These are phyloP conservation scores for Hippocampus comes DNA, from an alignment of 2,113 vertebrate genomes.

Conservation along the genomic window DNA sequence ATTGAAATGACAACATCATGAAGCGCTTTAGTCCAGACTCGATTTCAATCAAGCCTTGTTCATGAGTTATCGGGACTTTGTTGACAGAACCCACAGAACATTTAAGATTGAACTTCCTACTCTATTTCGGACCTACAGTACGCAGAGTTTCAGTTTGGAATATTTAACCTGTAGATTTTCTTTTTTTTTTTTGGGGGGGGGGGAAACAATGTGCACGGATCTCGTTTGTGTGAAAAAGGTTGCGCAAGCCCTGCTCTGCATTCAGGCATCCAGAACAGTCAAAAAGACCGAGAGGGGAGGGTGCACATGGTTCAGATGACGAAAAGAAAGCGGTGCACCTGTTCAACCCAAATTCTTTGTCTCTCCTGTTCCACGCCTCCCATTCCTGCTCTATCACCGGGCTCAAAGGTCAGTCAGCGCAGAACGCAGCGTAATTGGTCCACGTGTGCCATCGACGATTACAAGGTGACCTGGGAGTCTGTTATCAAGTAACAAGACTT, in stretches of 20 bases:
- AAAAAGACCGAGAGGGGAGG: conserved; percentile 14
- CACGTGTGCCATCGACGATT: conserved; percentile 6
- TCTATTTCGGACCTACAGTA: neutral
- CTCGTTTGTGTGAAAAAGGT: conserved; percentile 12
- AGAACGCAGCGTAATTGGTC: conserved; percentile 1
- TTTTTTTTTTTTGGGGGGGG: neutral
- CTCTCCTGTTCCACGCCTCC: conserved; percentile 56
- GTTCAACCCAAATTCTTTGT: conserved; percentile 58
- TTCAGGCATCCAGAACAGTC: conserved; percentile 42
- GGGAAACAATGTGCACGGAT: conserved; percentile 4
- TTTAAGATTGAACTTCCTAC: too few species aligned
- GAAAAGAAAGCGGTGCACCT: conserved; percentile 61
- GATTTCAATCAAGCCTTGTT: too few species aligned
- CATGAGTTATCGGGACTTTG: too few species aligned
- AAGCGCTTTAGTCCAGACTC: too few species aligned
- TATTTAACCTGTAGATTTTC: neutral
- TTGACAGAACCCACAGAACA: too few species aligned
- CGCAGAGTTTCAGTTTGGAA: neutral
- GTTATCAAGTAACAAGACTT: conserved; percentile 27
- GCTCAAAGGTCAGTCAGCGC: conserved; percentile 29
- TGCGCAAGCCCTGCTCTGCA: conserved; percentile 1
- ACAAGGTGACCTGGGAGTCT: conserved; percentile 22
- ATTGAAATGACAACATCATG: too few species aligned
- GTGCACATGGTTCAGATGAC: conserved; percentile 47
- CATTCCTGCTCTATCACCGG: conserved; percentile 47